Base-by-base conservation (phyloP, 2,797 vertebrate species). In the Toxotes lorentzi region DNA sequence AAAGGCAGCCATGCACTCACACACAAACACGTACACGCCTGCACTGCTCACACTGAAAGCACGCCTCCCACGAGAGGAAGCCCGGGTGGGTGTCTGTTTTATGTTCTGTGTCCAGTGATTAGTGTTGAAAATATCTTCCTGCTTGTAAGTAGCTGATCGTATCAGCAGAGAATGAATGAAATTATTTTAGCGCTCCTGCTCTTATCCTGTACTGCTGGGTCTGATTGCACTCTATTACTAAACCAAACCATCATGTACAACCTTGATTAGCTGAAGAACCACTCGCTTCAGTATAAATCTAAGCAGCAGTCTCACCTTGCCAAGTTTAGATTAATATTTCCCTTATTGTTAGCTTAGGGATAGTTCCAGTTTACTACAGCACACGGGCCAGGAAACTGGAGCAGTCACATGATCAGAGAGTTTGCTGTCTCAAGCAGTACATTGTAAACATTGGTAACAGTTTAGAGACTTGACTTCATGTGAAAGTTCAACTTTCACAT, bases 91-190 rank as follows among this genome's bases (percentile, higher is more conserved):
- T 86, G 84, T 83, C 81, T 89, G 88, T 82, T 90, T 85, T 86
- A 73, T 83, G 85, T 81, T 88, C 47, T 48, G 41, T 38, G 71
- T 76, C 79, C 72, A 70, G 70, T 84, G 81, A 91, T 91, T 91
- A 84, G 69, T 83, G 85, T 77, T 83, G 86, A 93, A 88, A 92
- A 79, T 63, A 70, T 84, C 81, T 89, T 91, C 87, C 87, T 91
- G 89, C 69, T 74, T 61, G 66, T 77, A 56, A 84, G 81, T 40
- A 81, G 48, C 59, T 81, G 86, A 89, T 89, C 57, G 59, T 81
- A 86, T 89, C 86, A 68, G 54, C 38, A 4, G 11, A 47, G 35
- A 38, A 81, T 80, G 79, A 80, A 81, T 86, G 34, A 72, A 79
- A 79, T 79, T 24, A 62, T 83, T 84, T 81, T 60, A 61, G 40